phyloP scores from a whole-genome alignment of 1,140 invertebrate genomes.

The Pentalonia nigronervosa region DNA sequence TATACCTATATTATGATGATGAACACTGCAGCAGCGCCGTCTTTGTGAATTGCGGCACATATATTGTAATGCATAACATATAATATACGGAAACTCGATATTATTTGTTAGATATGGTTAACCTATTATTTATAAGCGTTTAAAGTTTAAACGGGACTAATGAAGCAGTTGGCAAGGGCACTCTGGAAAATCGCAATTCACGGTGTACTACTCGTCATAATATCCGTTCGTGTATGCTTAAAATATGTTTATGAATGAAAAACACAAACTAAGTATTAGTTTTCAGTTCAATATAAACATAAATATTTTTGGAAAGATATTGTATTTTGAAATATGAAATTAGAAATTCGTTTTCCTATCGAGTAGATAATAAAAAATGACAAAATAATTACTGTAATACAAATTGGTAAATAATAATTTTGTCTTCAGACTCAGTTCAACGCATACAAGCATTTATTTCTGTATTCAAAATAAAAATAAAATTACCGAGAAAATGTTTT shows the following conservation, averaged over 20 bases:
- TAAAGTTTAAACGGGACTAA: background rate
- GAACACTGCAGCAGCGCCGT: background rate
- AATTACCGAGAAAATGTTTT: background rate
- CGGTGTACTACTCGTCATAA: background rate
- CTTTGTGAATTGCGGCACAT: no score
- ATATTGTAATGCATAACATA: no score
- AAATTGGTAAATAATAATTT: background rate
- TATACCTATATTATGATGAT: background rate
- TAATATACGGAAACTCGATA: background rate
- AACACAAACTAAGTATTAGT: background rate
- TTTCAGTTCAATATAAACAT: background rate
- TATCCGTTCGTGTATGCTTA: background rate
- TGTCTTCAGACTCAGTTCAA: background rate
- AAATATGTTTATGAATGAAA: background rate
- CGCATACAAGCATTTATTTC: background rate
- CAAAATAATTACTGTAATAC: no score
- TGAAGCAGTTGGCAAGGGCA: background rate
- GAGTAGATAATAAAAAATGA: no score
- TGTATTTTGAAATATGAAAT: background rate
- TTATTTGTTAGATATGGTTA: no score
- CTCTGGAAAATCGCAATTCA: background rate
- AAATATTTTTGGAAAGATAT: background rate
- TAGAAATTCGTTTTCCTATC: background rate
- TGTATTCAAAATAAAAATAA: background rate
- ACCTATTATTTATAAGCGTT: background rate